A percentile compares a stretch with the other conserved stretches of the same genome.
Conservation (phyloP, 2,888 invertebrate species). For the Drosophila fulvimacula region DNA sequence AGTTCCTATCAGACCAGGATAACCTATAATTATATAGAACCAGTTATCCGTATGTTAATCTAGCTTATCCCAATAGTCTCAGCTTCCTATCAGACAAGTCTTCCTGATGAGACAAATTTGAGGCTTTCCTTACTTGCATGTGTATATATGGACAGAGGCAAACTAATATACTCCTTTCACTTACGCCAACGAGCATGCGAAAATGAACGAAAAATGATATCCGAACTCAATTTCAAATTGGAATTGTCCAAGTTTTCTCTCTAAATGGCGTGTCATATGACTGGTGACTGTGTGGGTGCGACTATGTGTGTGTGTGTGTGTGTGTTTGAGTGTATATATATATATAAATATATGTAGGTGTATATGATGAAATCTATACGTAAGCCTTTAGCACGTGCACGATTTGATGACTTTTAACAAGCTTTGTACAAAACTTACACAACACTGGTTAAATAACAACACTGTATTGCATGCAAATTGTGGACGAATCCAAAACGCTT, state of each 20-base stretch:
- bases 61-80: background rate
- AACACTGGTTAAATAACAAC: constrained; percentile 42
- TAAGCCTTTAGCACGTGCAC: constrained; percentile 17
- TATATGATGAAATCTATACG: constrained; percentile 10
- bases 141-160: background rate
- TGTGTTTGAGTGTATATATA: background rate
- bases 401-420: constrained; percentile 5
- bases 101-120: background rate
- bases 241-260: constrained; percentile 6
- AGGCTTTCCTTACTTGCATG: background rate
- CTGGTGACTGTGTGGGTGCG: background rate
- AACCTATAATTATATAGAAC: background rate
- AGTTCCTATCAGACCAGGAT: background rate
- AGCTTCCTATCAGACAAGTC: too few species aligned
- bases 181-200: background rate
- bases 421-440: constrained; percentile 17
- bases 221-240: background rate
- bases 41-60: background rate
- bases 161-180: background rate
- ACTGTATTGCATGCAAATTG: constrained; percentile 33
- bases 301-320: constrained; percentile 5
- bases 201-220: constrained; percentile 7
- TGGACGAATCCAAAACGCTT: constrained; percentile 9
- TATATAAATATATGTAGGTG: constrained; percentile 1
- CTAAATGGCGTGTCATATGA: constrained; percentile 9